Conservation (phyloP, 2,888 invertebrate species). For the Cremastinae sp. region DNA sequence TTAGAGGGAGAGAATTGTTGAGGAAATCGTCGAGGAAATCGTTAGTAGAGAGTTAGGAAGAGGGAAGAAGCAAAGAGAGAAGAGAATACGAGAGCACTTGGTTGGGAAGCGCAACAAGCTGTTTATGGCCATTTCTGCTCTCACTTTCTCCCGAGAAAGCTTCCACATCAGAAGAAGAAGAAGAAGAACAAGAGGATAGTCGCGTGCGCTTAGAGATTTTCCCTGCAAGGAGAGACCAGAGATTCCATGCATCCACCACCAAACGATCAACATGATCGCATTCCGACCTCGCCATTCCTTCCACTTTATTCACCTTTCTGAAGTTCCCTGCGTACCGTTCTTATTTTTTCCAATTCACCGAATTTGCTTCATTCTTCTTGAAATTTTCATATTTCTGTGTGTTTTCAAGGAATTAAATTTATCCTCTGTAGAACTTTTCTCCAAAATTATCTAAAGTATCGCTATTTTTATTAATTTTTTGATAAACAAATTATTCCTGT, state of each 20-base stretch:
- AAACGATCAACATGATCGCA: conserved; percentile 44
- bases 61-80: conserved; percentile 54
- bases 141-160: conserved; percentile 59
- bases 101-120: conserved; percentile 79
- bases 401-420: no score
- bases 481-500: no score
- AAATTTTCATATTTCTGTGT: neutral
- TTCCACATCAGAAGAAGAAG: no score
- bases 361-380: conserved; percentile 11
- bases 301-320: conserved; percentile 31
- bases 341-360: conserved; percentile 60
- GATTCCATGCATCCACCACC: conserved; percentile 37
- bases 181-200: conserved; percentile 50
- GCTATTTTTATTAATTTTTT: no score
- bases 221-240: conserved; percentile 19
- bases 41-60: conserved; percentile 55
- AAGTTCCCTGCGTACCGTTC: conserved; percentile 18
- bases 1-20: conserved; percentile 16
- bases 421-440: no score
- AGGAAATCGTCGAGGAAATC: conserved; percentile 47
- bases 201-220: conserved; percentile 59
- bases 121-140: conserved; percentile 76
- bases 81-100: conserved; percentile 66
- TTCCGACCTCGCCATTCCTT: conserved; percentile 26
- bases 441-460: no score